phyloP scores from a whole-genome alignment of 2,113 vertebrate species.

The Austrofundulus limnaeus region DNA sequence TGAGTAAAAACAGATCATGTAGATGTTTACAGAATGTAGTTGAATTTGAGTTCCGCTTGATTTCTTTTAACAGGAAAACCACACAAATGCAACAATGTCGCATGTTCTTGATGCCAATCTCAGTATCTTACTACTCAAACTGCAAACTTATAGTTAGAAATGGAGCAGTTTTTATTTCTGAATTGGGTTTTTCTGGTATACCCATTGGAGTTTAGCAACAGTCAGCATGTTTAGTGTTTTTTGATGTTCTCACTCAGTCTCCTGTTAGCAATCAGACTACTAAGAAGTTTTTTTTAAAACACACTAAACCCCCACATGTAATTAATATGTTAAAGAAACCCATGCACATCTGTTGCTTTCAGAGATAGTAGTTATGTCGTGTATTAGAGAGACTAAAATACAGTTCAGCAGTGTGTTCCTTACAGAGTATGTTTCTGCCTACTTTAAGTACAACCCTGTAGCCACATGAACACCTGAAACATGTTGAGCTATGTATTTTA shows the following conservation, averaged over 20 bases:
- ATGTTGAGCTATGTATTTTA: slow-evolving; percentile 23
- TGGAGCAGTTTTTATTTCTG: too few species aligned
- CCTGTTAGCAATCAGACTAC: background rate
- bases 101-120: background rate
- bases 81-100: background rate
- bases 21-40: background rate
- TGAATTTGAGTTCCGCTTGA: background rate
- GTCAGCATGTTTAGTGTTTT: too few species aligned
- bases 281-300: slow-evolving; percentile 1
- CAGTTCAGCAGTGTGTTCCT: slow-evolving; percentile 20
- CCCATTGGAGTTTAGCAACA: too few species aligned
- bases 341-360: slow-evolving; percentile 35
- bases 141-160: too few species aligned
- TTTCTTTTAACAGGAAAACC: background rate
- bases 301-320: background rate
- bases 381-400: slow-evolving; percentile 26
- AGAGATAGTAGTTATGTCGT: slow-evolving; percentile 9
- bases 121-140: background rate
- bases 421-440: slow-evolving; percentile 52
- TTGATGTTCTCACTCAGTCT: background rate
- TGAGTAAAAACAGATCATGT: too few species aligned
- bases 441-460: slow-evolving; percentile 58
- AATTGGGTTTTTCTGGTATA: too few species aligned
- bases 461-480: slow-evolving; percentile 42
- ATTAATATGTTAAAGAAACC: slow-evolving; percentile 10